Conservation (phyloP, 2,113 vertebrate genomes). For the Sorex fumeus region DNA sequence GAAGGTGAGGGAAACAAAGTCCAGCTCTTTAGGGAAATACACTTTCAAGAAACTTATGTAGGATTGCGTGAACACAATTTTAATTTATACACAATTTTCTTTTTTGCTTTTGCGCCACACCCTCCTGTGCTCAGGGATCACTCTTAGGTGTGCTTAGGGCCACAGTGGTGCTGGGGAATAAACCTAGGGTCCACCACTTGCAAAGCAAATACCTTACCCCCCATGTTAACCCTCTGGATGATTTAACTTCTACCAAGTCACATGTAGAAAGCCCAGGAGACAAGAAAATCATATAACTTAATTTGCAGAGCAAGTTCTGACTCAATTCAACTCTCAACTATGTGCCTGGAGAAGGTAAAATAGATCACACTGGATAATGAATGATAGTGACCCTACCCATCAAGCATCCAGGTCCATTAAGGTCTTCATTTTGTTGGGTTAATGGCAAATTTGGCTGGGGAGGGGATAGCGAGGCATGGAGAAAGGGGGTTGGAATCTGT, state of each 20-base stretch:
- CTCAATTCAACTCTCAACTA: not conserved
- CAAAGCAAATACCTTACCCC: not conserved
- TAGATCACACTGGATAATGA: not conserved
- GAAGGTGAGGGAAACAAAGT: slow-evolving; percentile 40
- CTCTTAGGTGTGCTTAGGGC: too few relatives aligned
- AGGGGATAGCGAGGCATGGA: not conserved
- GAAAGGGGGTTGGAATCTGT: not conserved
- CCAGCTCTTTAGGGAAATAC: not conserved
- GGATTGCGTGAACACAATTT: not conserved
- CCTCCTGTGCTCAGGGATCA: too few relatives aligned
- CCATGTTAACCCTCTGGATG: too few relatives aligned
- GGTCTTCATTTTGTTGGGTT: not conserved
- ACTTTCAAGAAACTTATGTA: not conserved
- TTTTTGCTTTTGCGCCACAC: too few relatives aligned
- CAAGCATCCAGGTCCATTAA: not conserved
- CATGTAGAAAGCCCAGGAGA: not conserved
- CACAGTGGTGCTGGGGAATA: too few relatives aligned
- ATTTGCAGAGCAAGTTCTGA: not conserved
- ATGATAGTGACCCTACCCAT: not conserved
- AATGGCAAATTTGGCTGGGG: not conserved
- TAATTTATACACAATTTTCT: too few relatives aligned
- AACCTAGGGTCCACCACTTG: too few relatives aligned
- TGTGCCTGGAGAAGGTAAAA: not conserved
- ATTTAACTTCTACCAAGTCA: not conserved
- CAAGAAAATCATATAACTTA: not conserved